phyloP scores from a whole-genome alignment of 2,888 invertebrate species.

The Meghimatium bilineatum region DNA sequence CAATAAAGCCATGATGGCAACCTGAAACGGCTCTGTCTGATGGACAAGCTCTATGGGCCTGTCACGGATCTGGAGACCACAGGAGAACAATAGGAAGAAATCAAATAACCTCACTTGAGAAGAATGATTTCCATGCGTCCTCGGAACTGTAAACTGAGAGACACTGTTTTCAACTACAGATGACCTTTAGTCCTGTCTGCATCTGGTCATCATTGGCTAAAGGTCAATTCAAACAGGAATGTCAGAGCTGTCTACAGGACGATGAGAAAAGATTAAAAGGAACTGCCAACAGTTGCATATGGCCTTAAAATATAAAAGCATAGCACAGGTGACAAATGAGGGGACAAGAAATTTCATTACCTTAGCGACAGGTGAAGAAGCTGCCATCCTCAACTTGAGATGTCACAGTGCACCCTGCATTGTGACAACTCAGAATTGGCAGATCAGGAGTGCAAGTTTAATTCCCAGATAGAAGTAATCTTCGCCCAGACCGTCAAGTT shows the following conservation, averaged over 20 bases:
- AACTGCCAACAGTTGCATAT: neutral
- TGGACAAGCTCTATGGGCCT: too few relatives aligned
- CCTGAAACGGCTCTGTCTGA: too few relatives aligned
- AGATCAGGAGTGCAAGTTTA: neutral
- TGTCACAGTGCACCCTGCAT: neutral
- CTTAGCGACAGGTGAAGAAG: neutral
- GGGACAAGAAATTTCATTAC: neutral
- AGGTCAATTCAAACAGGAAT: neutral
- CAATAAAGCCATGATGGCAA: too few relatives aligned
- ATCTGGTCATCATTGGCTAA: conserved; percentile 5
- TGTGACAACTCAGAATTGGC: neutral
- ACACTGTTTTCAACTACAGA: neutral
- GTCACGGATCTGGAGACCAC: too few relatives aligned
- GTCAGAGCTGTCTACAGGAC: neutral
- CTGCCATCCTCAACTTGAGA: neutral
- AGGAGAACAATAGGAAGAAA: too few relatives aligned
- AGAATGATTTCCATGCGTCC: too few relatives aligned
- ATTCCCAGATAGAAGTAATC: neutral
- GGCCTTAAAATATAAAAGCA: neutral
- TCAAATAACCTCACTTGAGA: too few relatives aligned
- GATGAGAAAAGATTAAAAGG: neutral
- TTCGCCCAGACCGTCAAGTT: neutral
- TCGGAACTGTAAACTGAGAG: too few relatives aligned
- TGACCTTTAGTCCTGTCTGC: neutral
- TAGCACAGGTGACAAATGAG: neutral